These are phyloP conservation scores for Leptoteleia sp. DNA, from an alignment of 1,140 invertebrate species.

Conservation along the genomic window DNA sequence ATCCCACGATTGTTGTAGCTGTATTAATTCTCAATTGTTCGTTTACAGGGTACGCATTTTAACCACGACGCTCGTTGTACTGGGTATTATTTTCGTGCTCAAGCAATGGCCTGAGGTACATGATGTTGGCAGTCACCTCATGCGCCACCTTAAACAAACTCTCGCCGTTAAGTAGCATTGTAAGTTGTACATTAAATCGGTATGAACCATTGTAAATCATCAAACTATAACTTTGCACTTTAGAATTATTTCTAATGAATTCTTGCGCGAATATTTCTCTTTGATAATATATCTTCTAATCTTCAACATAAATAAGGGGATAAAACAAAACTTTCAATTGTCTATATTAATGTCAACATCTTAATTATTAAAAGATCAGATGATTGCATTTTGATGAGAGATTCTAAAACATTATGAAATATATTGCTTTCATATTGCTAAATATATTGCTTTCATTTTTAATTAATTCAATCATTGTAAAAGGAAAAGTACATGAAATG, in stretches of 20 bases:
- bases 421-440: no score
- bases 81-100: constrained; percentile 90
- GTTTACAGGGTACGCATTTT: constrained; percentile 90
- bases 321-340: neutral
- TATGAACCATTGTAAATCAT: constrained; percentile 24
- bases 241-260: constrained; percentile 34
- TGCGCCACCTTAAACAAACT: constrained; percentile 86
- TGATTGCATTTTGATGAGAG: constrained; percentile 6
- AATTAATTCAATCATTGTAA: no score
- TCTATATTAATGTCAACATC: neutral
- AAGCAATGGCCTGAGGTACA: constrained; percentile 94
- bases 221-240: constrained; percentile 39
- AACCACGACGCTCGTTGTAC: constrained; percentile 89
- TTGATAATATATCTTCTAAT: neutral
- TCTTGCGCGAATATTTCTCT: constrained; percentile 28
- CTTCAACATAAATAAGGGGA: neutral
- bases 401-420: no score
- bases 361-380: constrained; percentile 2
- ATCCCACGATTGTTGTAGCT: constrained; percentile 78
- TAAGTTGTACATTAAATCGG: constrained; percentile 64
- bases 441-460: no score
- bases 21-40: constrained; percentile 82
- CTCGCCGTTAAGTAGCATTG: constrained; percentile 84
- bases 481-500: no score
- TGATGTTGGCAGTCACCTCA: constrained; percentile 86